Evolutionary conservation across 1,140 invertebrate species (phyloP), one percentile per base, ranked within the genome.

Genomic region (Littorina saxatilis): DNA sequence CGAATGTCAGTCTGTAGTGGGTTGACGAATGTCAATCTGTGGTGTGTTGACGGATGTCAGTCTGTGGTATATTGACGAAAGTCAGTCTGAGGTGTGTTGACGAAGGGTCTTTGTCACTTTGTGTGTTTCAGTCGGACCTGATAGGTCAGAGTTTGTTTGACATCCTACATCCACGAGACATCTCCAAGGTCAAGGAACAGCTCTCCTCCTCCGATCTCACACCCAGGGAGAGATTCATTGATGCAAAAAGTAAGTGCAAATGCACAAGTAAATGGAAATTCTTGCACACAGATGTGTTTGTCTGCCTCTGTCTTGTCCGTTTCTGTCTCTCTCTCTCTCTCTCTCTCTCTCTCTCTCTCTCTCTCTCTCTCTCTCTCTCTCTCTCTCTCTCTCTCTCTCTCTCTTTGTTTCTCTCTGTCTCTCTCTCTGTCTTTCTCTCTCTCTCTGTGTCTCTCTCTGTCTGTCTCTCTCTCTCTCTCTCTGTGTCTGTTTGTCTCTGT

Each of bases 111-210:
- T n/a, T n/a, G n/a, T n/a, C n/a, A n/a, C n/a, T n/a, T n/a, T 13
- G 7, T 39, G 13, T 89, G 74, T 93, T 93, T 43, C 92, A 97
- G 96, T 94, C 94, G 78, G 97, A 99, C 90, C 92, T 99, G 37
- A 93, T 98, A 52, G 97, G 97, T 0, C 97, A 98, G 92, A 98
- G 96, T 90, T 95, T 97, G 94, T 98, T 99, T 92, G 97, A 99
- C 91, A 97, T 98, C 76, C 92, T 99, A 5, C 97, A 99, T 92
- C 97, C 97, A 0, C 97, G 98, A 91, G 97, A 99, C 91, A 96
- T 99, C 47, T 96, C 95, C 68, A 98, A 98, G 92, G 96, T 98
- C 0, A 99, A 99, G 92, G 97, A 98, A 90, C 98, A 99, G 90
- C 93, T 99, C 0, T 97, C 97, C 0, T 97, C 97, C 0, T 96